Evolutionary conservation across 2,113 vertebrate genomes (phyloP).

Genomic region (Hyperoodon ampullatus): DNA sequence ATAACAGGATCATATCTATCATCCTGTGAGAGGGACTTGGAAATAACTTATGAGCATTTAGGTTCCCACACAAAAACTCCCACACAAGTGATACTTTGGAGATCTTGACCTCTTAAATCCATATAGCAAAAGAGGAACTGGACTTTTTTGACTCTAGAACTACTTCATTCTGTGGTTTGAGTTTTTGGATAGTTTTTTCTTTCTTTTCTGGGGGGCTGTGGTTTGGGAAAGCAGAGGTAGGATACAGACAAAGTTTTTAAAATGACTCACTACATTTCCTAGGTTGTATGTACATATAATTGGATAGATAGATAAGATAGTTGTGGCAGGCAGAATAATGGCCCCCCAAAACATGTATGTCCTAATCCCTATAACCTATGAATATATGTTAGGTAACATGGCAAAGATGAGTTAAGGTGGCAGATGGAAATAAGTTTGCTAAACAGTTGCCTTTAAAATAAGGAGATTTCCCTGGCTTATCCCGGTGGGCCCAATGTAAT

Average conservation of each 20-base stretch:
- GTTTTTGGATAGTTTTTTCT: background rate
- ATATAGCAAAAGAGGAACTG: background rate
- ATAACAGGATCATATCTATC: background rate
- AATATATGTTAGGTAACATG: background rate
- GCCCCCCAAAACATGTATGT: background rate
- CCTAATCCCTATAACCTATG: background rate
- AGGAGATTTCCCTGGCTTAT: background rate
- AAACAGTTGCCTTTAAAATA: background rate
- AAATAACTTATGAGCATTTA: background rate
- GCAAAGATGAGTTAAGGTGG: background rate
- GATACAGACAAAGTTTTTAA: background rate
- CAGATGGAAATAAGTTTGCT: background rate
- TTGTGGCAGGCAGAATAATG: background rate
- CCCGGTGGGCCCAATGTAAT: background rate
- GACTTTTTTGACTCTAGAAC: background rate
- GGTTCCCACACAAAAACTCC: background rate
- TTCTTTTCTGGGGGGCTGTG: background rate
- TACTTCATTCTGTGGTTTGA: slow-evolving; percentile 38
- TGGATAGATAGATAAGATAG: background rate
- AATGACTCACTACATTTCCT: background rate
- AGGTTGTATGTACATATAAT: background rate
- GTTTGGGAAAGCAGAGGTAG: background rate
- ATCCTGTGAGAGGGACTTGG: background rate
- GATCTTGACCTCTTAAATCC: background rate
- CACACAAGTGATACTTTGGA: background rate